Evolutionary conservation across 2,888 invertebrate species (phyloP), one percentile per base, ranked within the genome.

Genomic region (Gymnoscelis rufifasciata): DNA sequence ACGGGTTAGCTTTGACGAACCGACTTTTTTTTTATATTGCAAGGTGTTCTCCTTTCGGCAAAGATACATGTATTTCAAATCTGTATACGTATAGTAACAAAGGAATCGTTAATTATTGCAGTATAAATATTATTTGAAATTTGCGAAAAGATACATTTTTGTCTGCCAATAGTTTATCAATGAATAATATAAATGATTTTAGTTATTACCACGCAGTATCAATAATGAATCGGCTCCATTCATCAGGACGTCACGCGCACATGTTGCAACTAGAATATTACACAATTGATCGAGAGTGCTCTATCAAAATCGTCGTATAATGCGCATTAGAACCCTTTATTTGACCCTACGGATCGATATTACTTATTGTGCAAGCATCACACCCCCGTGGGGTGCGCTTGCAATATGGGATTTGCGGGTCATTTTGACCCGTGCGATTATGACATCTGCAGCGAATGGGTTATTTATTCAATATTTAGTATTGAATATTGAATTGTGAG

Each of bases 1-100:
- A 75, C 75, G 79, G 80, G 81, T 80, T 79, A 65, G 51, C 68
- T 79, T 79, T 78, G 68, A 68, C 14, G 36, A 53, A 68, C 78
- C 79, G 78, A 59, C 66, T 26, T 52, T 56, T 64, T 69, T 47
- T 53, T 38, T 42, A 44, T 39, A 50, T 57, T 51, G 66, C 59
- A 62, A 60, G 59, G 51, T 53, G 59, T 50, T 33, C n/a, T 7
- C 14, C 13, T 29, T 26, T 30, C n/a, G 26, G 28, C 24, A 54
- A 41, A 48, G 39, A 56, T 47, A 5, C n/a, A n/a, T n/a, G n/a
- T n/a, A n/a, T n/a, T n/a, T n/a, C n/a, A n/a, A n/a, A n/a, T n/a
- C n/a, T n/a, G n/a, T n/a, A n/a, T n/a, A n/a, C n/a, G n/a, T n/a
- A n/a, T n/a, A n/a, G n/a, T n/a, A n/a, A n/a, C n/a, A n/a, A n/a